These are phyloP conservation scores for Anastatus disparis DNA, from an alignment of 1,140 invertebrate genomes.

Conservation along the genomic window DNA sequence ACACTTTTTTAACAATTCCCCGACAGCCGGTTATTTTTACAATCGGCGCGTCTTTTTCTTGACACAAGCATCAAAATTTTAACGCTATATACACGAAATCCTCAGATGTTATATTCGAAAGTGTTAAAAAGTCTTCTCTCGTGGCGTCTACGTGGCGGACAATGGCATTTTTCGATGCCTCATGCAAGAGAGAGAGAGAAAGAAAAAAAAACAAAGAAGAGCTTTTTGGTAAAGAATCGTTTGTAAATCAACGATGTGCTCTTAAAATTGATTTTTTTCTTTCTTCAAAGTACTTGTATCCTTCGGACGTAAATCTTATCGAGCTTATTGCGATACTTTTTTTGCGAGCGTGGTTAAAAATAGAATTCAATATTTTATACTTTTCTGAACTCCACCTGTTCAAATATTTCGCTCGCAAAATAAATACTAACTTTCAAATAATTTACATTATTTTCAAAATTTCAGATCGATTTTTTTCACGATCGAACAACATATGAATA, in stretches of 20 bases:
- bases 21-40: conserved; percentile 20
- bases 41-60: background rate
- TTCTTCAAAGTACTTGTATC: background rate
- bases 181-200: background rate
- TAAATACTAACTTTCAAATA: too few relatives aligned
- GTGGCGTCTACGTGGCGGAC: background rate
- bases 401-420: too few relatives aligned
- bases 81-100: background rate
- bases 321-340: too few relatives aligned
- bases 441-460: background rate
- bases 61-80: conserved; percentile 12
- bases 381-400: background rate
- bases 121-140: too few relatives aligned
- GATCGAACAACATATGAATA: too few relatives aligned
- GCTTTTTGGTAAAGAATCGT: background rate
- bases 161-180: background rate
- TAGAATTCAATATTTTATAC: too few relatives aligned
- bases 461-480: too few relatives aligned
- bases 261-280: background rate
- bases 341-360: conserved; percentile 25
- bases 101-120: background rate
- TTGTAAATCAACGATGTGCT: conserved; percentile 22
- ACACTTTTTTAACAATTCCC: background rate
- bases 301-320: conserved; percentile 5
- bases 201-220: conserved; percentile 1